Percentiles rank a stretch among this genome's conserved stretches.
These are phyloP conservation scores for Ptyas mucosa DNA, from an alignment of 2,113 vertebrate genomes.

Conservation along the genomic window DNA sequence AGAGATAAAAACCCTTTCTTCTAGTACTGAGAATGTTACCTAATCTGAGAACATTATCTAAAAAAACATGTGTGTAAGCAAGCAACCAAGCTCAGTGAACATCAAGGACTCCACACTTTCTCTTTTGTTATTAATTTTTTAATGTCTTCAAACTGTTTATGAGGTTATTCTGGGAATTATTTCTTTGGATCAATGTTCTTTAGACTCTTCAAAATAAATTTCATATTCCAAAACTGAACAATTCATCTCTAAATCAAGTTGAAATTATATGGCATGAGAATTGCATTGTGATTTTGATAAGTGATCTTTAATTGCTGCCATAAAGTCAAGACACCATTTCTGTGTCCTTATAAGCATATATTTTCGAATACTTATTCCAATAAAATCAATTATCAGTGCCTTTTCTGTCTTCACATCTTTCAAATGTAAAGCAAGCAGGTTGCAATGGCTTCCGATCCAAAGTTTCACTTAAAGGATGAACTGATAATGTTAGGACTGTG, in stretches of 20 bases:
- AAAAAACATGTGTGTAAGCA: too few relatives aligned
- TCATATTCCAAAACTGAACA: slow-evolving; percentile 65
- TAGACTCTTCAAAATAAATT: slow-evolving; percentile 68
- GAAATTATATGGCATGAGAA: slow-evolving; percentile 59
- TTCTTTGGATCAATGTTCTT: slow-evolving; percentile 61
- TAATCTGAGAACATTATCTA: background rate
- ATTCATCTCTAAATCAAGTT: slow-evolving; percentile 68
- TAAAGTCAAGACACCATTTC: background rate
- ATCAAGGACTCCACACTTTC: slow-evolving; percentile 15
- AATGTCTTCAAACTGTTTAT: slow-evolving; percentile 47
- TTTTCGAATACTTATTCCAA: background rate
- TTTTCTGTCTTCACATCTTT: background rate
- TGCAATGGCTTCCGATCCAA: background rate
- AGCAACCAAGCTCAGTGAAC: background rate
- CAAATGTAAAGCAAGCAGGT: background rate
- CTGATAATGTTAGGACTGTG: background rate
- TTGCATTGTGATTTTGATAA: slow-evolving; percentile 50
- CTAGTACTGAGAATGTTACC: background rate
- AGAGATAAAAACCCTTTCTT: background rate
- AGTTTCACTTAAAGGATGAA: slow-evolving; percentile 1
- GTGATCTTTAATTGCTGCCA: background rate
- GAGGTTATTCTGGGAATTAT: slow-evolving; percentile 57
- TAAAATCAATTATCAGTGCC: background rate
- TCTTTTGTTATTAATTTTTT: slow-evolving; percentile 50
- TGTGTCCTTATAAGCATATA: background rate